Percentiles rank a stretch among this genome's conserved stretches.
Conservation (phyloP, 2,888 invertebrate genomes). For the Heliconius ethilla region DNA sequence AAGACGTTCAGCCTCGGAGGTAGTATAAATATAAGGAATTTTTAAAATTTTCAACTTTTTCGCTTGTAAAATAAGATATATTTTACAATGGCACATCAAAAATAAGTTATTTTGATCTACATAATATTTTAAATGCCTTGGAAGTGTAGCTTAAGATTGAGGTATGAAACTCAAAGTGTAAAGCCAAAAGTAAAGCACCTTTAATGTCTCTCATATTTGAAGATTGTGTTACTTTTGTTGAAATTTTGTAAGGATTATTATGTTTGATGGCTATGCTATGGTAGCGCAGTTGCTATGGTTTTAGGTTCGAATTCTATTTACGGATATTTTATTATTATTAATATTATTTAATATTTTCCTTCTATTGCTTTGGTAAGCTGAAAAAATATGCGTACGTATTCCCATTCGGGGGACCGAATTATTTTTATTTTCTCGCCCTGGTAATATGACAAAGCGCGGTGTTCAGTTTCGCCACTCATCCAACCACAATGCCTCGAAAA, state of each 20-base stretch:
- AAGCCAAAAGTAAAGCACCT: constrained; percentile 15
- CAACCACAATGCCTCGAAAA: too few species aligned
- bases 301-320: too few species aligned
- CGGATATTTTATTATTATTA: neutral
- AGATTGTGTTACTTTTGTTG: neutral
- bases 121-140: constrained; percentile 36
- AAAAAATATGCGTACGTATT: too few species aligned
- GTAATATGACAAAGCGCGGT: too few species aligned
- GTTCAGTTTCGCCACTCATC: too few species aligned
- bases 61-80: neutral
- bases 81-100: neutral
- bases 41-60: neutral
- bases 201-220: constrained; percentile 16
- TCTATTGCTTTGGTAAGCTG: too few species aligned
- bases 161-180: constrained; percentile 31
- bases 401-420: too few species aligned
- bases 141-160: constrained; percentile 32
- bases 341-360: too few species aligned
- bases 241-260: neutral
- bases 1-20: neutral
- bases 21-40: neutral
- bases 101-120: constrained; percentile 34
- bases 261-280: neutral
- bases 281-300: neutral
- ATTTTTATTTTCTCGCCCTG: too few species aligned